A percentile compares a stretch with the other conserved stretches of the same genome.
phyloP scores from a whole-genome alignment of 2,888 invertebrate species.

The Diaphora mendica region DNA sequence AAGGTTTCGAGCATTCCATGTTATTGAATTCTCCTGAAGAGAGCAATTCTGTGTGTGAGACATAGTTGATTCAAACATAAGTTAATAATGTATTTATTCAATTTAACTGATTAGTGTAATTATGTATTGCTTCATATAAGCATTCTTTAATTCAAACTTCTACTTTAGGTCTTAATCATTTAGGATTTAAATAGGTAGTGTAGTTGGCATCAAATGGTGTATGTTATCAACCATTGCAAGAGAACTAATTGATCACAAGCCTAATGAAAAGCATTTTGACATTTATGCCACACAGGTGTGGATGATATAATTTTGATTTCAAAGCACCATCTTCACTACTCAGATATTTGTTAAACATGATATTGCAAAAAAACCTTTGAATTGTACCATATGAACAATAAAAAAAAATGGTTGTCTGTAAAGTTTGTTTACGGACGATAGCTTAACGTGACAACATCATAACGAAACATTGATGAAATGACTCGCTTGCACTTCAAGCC shows the following conservation, averaged over 20 bases:
- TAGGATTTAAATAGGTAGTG: conserved; percentile 51
- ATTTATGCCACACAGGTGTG: conserved; percentile 42
- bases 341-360: conserved; percentile 19
- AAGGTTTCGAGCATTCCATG: conserved; percentile 77
- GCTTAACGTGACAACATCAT: no score
- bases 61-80: conserved; percentile 63
- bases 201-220: conserved; percentile 37
- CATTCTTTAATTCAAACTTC: conserved; percentile 59
- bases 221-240: conserved; percentile 27
- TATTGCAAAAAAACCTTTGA: conserved; percentile 26
- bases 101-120: conserved; percentile 67
- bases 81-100: conserved; percentile 64
- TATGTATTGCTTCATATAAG: conserved; percentile 67
- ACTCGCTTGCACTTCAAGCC: no score
- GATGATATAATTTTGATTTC: conserved; percentile 28
- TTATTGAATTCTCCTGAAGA: conserved; percentile 66
- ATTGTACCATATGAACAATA: conserved; percentile 52
- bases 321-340: conserved; percentile 33
- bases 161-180: conserved; percentile 56
- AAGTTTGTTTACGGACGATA: no score
- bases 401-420: no score
- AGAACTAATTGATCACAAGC: conserved; percentile 32
- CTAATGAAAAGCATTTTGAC: conserved; percentile 32
- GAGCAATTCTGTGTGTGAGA: conserved; percentile 61
- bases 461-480: no score